Evolutionary conservation across 2,797 vertebrate genomes (phyloP).

Genomic region (Platalea minor): DNA sequence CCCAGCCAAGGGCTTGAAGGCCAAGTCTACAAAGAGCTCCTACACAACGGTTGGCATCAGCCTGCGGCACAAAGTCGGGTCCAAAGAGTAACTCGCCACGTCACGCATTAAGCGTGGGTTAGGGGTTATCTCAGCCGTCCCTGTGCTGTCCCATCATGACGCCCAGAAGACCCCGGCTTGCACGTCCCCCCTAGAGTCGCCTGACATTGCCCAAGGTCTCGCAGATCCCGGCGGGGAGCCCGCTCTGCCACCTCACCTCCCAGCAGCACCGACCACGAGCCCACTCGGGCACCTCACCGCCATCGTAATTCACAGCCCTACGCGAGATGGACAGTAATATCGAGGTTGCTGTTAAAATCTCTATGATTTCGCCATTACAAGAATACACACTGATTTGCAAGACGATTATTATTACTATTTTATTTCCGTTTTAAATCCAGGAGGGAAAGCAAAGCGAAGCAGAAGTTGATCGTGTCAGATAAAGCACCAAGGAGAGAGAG

Average conservation of each 20-base stretch:
- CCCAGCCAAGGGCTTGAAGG: neutral
- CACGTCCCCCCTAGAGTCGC: fast-evolving
- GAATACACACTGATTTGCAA: neutral
- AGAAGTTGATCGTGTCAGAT: neutral
- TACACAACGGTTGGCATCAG: neutral
- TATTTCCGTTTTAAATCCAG: neutral
- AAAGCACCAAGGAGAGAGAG: neutral
- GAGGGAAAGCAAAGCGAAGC: neutral
- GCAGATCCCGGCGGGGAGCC: neutral
- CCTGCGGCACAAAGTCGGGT: neutral
- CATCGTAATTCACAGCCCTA: neutral
- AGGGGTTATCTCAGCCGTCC: neutral
- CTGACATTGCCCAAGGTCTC: neutral
- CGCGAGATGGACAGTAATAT: neutral
- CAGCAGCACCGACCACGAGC: neutral
- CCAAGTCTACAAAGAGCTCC: neutral
- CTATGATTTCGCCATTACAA: neutral
- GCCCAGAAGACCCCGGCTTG: neutral
- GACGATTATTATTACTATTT: neutral
- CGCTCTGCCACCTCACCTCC: fast-evolving
- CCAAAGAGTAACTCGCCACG: neutral
- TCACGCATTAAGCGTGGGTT: fast-evolving
- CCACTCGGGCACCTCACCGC: fast-evolving
- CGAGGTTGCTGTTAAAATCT: neutral
- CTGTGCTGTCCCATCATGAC: fast-evolving